phyloP scores from a whole-genome alignment of 2,888 invertebrate species.

The Seladonia tumulorum region DNA sequence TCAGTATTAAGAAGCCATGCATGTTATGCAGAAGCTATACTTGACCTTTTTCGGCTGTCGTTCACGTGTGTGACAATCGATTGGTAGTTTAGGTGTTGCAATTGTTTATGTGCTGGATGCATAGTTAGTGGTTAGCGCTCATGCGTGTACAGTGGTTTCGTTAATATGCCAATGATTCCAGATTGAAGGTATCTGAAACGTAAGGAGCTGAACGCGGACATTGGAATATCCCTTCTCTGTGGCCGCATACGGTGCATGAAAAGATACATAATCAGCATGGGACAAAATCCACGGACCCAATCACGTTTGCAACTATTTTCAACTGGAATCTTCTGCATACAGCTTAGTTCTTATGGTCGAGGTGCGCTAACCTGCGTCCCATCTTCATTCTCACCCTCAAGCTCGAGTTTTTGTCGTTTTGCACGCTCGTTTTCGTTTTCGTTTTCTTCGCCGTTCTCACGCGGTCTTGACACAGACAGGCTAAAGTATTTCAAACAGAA shows the following conservation, averaged over 20 bases:
- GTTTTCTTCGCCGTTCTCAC: conserved; percentile 81
- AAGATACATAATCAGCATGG: background rate
- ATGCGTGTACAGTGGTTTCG: conserved; percentile 74
- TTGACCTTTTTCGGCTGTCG: conserved; percentile 81
- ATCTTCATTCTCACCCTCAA: conserved; percentile 82
- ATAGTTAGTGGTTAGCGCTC: conserved; percentile 77
- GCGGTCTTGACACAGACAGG: conserved; percentile 79
- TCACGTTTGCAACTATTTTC: conserved; percentile 18
- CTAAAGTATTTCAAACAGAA: conserved; percentile 68
- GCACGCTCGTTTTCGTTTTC: conserved; percentile 76
- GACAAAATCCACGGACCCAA: background rate
- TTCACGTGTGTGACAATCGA: conserved; percentile 52
- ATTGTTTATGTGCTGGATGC: conserved; percentile 75
- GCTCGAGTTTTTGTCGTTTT: conserved; percentile 83
- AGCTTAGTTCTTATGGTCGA: conserved; percentile 74
- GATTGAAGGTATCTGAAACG: conserved; percentile 42
- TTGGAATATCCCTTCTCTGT: conserved; percentile 11
- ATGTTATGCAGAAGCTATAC: conserved; percentile 75
- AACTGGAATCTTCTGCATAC: conserved; percentile 37
- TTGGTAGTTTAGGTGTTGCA: conserved; percentile 63
- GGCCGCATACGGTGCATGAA: background rate
- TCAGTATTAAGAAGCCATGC: conserved; percentile 59
- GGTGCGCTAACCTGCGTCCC: conserved; percentile 83
- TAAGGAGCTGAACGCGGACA: conserved; percentile 29
- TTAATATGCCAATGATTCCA: conserved; percentile 51